phyloP scores from a whole-genome alignment of 2,113 vertebrate species.

The Notiomystis cincta region DNA sequence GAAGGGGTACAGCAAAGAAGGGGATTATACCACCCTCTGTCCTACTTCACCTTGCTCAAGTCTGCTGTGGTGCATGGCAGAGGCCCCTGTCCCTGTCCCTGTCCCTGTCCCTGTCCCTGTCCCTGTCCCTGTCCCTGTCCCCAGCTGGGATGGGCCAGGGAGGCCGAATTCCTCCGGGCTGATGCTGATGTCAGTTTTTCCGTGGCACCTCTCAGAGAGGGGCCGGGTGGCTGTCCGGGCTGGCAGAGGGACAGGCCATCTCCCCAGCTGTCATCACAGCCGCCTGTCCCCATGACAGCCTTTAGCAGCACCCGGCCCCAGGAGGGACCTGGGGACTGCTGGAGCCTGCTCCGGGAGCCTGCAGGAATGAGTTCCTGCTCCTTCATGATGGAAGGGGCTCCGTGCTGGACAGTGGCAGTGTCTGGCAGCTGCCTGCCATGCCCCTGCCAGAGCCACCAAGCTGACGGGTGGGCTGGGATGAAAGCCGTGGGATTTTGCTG shows the following conservation, averaged over 20 bases:
- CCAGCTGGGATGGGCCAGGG: neutral
- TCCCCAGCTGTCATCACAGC: constrained; percentile 48
- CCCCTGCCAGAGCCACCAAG: neutral
- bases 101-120: too few relatives aligned
- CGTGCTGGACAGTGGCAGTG: fast-evolving
- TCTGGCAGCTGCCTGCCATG: neutral
- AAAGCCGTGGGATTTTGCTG: neutral
- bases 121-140: neutral
- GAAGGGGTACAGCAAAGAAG: neutral
- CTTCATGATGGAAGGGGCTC: neutral
- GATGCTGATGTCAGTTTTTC: constrained; percentile 32
- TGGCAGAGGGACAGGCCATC: neutral
- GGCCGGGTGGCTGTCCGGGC: neutral
- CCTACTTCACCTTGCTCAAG: neutral
- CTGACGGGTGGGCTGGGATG: neutral
- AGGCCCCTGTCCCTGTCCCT: neutral
- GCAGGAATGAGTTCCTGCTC: neutral
- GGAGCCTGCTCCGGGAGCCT: neutral
- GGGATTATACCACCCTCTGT: neutral
- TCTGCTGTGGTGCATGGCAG: neutral
- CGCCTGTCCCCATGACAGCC: neutral
- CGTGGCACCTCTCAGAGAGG: neutral
- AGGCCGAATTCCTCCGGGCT: neutral
- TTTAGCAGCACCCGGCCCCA: neutral
- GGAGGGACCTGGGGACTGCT: neutral